Base-by-base conservation (phyloP, 1,140 invertebrate species). In the Drosophila santomea region DNA sequence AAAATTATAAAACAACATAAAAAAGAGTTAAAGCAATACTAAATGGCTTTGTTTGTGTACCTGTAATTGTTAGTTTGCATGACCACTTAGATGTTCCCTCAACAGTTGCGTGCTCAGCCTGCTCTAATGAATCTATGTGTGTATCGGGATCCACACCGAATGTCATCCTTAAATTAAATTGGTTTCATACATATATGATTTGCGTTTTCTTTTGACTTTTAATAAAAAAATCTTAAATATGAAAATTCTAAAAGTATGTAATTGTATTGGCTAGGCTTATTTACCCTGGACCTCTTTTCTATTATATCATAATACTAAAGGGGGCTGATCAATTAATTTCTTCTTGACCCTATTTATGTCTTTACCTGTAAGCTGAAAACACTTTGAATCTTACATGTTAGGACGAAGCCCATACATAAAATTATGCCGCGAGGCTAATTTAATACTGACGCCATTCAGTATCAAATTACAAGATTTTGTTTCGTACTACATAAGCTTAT, bases 81-180 rank as follows among this genome's bases (percentile, higher is more conserved):
- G 98, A 99, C 98, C 98, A 99, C 95, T 99, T 99, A 93, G 98
- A 99, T 91, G 98, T 99, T 93, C 99, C 99, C 94, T 99, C 99
- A 93, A 99, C 96, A 94, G 99, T 98, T 94, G 97, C 96, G 94
- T 96, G 95, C 95, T 99, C 98, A 84, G 98, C 98, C 94, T 98
- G 97, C 94, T 99, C 98, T 94, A 99, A 96, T 93, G 97, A 97
- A 95, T 99, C 98, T 94, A 98, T 97, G 95, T 99, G 98, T 93
- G 97, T 98, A 94, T 99, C 98, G 94, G 98, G 97, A 94, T 99
- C 98, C 95, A 99, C 96, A 95, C 95, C 95, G 96, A 99, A 98
- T 94, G 97, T 98, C 94, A 96, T 97, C 96, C 97, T 98, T 92
- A 50, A 91, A 90, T 75, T 81, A 76, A 81, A 81, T 78, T 44